Evolutionary conservation across 2,113 vertebrate species (phyloP).

Genomic region (Anhinga anhinga): DNA sequence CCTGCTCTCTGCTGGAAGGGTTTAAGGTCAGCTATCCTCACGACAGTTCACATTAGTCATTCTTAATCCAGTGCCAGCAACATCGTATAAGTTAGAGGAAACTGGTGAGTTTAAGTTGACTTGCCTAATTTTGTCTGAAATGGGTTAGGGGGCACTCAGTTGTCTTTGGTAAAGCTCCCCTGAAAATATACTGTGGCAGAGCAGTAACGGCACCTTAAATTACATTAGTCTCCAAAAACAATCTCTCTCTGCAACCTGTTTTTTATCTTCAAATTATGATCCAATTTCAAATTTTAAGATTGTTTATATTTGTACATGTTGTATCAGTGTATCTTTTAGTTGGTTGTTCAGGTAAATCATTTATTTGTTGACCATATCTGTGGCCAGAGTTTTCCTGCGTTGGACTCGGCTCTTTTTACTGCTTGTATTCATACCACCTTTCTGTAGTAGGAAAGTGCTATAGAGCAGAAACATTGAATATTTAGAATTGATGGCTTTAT

Average conservation of each 20-base stretch:
- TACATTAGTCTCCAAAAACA: not conserved
- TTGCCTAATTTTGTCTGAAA: not conserved
- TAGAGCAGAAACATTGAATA: not conserved
- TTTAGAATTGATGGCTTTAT: not conserved
- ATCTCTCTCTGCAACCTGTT: not conserved
- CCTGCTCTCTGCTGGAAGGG: not conserved
- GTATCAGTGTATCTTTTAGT: not conserved
- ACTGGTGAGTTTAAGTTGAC: not conserved
- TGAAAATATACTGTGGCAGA: not conserved
- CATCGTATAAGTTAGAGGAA: not conserved
- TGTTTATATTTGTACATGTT: not conserved
- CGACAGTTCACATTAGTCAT: not conserved
- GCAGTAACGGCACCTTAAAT: not conserved
- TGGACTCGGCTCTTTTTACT: not conserved
- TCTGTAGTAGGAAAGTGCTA: not conserved
- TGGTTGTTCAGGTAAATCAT: not conserved
- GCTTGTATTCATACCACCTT: not conserved
- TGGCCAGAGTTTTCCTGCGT: not conserved
- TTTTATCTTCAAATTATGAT: not conserved
- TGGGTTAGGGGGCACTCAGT: not conserved
- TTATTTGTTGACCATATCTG: not conserved
- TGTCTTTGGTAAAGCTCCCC: not conserved
- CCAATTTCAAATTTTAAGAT: not conserved
- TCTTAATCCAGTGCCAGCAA: not conserved
- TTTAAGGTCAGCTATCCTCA: not conserved